Base-by-base conservation (phyloP, 2,888 invertebrate genomes). In the Marasmarcha lunaedactyla region DNA sequence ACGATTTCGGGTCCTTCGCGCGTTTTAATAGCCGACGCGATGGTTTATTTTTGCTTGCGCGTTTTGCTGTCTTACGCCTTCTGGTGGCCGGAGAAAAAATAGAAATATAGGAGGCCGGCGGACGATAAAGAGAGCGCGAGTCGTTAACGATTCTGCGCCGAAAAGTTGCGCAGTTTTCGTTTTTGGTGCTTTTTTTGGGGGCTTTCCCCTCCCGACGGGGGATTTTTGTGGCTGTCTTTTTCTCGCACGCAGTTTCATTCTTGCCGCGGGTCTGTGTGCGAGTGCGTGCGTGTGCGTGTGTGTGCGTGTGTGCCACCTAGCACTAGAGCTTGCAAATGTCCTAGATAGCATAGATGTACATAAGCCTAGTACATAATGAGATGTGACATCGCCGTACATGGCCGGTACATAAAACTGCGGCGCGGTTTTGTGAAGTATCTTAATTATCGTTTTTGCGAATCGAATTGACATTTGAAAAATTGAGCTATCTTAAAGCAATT, bases 101-200 rank as follows among this genome's bases (percentile, higher is more conserved):
- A 81, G 79, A 81, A 83, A 81, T 81, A 83, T 83, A 83, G 79
- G 78, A 79, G 79, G 74, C 76, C 71, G 71, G 70, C 70, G 73
- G 64, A 79, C 76, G 81, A 79, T 83, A 83, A 81, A 83, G 81
- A 83, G 83, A 79, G 76, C 74, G 67, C 73, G 73, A 78, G 77
- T 81, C 77, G 81, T 79, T 84, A 84, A 84, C 84, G 84, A 84
- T 84, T 84, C 81, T 84, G 84, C 84, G 84, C 84, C 73, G 83
- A 79, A 71, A 84, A 83, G 84, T 84, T 84, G 84, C 84, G 84
- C 84, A 84, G 84, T 79, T 81, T 78, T 73, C 74, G 83, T 84
- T 84, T 84, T 84, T 84, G 84, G 83, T 81, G 81, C 77, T 83
- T 84, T 84, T 84, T 84, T 84, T 83, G 79, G 79, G 79, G 83